Evolutionary conservation across 1,140 invertebrate species (phyloP).

Genomic region (Nilaparvata lugens): DNA sequence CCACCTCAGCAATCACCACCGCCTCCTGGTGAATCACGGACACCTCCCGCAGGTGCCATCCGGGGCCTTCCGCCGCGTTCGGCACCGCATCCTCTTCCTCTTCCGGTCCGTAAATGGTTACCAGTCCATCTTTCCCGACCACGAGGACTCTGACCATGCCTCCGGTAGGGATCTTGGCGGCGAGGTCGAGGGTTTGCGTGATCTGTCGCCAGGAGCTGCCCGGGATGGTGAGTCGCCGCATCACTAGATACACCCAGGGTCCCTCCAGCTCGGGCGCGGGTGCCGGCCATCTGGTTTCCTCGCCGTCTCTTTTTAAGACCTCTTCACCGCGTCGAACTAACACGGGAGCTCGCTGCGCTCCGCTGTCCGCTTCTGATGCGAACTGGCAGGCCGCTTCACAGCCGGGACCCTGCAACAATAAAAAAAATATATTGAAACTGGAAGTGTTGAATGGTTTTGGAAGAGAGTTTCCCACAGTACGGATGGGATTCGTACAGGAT

Average conservation of each 20-base stretch:
- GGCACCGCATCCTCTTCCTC: not conserved
- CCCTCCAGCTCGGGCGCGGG: conserved; percentile 15
- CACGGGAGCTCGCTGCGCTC: conserved; percentile 47
- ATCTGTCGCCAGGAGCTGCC: conserved; percentile 11
- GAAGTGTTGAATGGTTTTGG: too few species aligned
- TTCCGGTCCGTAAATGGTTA: conserved; percentile 52
- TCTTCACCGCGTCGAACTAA: conserved; percentile 55
- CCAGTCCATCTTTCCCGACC: conserved; percentile 51
- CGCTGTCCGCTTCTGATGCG: conserved; percentile 46
- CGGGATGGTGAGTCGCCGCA: conserved; percentile 45
- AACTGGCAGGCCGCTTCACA: conserved; percentile 58
- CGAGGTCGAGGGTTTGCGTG: conserved; percentile 45
- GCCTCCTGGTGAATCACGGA: conserved; percentile 60
- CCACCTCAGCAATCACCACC: conserved; percentile 62
- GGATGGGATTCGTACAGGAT: too few species aligned
- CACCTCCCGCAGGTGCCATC: conserved; percentile 52
- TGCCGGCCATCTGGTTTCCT: conserved; percentile 45
- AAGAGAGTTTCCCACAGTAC: too few species aligned
- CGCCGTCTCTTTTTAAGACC: conserved; percentile 40
- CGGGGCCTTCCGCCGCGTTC: conserved; percentile 5
- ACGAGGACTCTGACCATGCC: conserved; percentile 52
- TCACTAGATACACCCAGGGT: conserved; percentile 57
- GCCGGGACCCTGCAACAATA: conserved; percentile 49
- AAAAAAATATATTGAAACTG: not conserved
- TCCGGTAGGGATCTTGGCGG: conserved; percentile 46